Base-by-base conservation (phyloP, 2,113 vertebrate genomes). In the Abramis brama region DNA sequence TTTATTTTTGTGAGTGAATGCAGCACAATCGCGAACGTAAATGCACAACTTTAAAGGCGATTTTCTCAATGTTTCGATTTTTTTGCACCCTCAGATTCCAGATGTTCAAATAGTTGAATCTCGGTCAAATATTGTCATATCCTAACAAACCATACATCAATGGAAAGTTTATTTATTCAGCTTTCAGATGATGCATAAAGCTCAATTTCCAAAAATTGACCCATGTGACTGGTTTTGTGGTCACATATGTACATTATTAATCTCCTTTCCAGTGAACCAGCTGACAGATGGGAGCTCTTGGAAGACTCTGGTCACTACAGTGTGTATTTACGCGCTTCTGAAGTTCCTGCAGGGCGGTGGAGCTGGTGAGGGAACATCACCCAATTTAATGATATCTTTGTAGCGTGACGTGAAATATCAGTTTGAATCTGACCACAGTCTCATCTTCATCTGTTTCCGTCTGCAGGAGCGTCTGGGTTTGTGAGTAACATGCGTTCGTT, bases 311-410 rank as follows among this genome's bases (percentile, higher is more conserved):
- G 93, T 95, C 2, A 90, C 91, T 33, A 99, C 97, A 0, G 96
- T 99, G 87, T 95, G 94, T 64, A 82, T 91, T 81, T 99, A 98
- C 0, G 97, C 96, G 82, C 87, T 96, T 19, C 94, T 99, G 15
- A 99, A 98, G 93, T 93, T 99, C 88, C 86, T 99, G 84, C 97
- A 99, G 90, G 98, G 98, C 0, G 98, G 97, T 83, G 97, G 97
- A 25, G 96, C 97, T 82, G 98, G 98, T 97, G 94, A 89, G 90
- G 70, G 1, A 33, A 10, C 6, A 0, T 78, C 5, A 21, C 52
- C 11, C 10, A n/a, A 1, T 71, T 30, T 47, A 47, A 45, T 45
- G 17, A 39, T 76, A 7, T 19, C 3, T 39, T 36, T 59, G 39
- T 70, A 23, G 17, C 0, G 36, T 62, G 39, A 19, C 4, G 5